These are phyloP conservation scores for Montipora foliosa DNA, from an alignment of 64 coral and sea anemone species.

Conservation along the genomic window DNA sequence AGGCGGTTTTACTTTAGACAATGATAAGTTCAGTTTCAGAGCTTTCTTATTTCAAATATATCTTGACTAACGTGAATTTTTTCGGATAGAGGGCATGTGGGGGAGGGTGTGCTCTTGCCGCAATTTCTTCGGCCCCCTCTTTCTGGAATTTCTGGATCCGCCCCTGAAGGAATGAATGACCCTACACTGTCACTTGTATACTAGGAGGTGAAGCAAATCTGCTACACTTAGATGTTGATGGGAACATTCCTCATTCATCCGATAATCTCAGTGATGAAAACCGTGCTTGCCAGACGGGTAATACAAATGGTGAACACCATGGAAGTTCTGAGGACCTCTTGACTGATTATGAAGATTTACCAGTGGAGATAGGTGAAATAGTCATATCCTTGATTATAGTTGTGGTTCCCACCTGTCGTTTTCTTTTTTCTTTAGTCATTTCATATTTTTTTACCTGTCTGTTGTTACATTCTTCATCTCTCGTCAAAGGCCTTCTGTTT, in stretches of 20 bases:
- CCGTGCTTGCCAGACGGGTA: not conserved
- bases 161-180: not conserved
- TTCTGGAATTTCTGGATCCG: too few species aligned
- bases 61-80: too few species aligned
- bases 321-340: slow-evolving; percentile 24
- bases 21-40: too few species aligned
- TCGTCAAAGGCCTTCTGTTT: too few species aligned
- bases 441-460: not conserved
- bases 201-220: not conserved
- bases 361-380: slow-evolving; percentile 15
- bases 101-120: too few species aligned
- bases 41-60: too few species aligned
- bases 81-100: too few species aligned
- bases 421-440: not conserved
- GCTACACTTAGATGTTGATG: not conserved
- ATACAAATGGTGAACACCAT: not conserved
- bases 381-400: not conserved
- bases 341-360: slow-evolving; percentile 4
- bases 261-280: not conserved
- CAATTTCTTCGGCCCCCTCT: too few species aligned
- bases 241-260: not conserved
- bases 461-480: too few species aligned
- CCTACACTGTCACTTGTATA: not conserved
- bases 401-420: not conserved
- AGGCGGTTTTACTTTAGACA: too few species aligned